Evolutionary conservation across 2,797 vertebrate species (phyloP).

Genomic region (Chelon labrosus): DNA sequence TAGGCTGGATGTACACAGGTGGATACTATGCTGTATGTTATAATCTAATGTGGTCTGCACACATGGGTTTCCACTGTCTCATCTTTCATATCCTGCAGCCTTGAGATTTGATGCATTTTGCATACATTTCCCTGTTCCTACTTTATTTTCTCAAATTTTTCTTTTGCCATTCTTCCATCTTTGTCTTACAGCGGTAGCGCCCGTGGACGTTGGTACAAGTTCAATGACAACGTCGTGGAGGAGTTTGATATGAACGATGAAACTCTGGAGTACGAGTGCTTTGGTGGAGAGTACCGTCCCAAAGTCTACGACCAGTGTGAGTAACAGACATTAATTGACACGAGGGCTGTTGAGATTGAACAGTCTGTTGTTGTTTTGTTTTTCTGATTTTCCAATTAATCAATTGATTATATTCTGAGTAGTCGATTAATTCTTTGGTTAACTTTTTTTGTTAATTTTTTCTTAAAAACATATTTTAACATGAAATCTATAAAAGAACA

Average conservation of each 20-base stretch:
- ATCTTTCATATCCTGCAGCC: not conserved
- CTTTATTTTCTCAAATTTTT: not conserved
- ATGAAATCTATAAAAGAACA: too few species aligned
- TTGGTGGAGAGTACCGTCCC: constrained; percentile 97
- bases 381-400: too few species aligned
- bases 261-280: constrained; percentile 97
- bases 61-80: too few species aligned
- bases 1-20: not conserved
- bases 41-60: not conserved
- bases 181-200: constrained; percentile 86
- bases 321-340: constrained; percentile 39
- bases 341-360: too few species aligned
- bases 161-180: not conserved
- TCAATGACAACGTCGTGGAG: constrained; percentile 97
- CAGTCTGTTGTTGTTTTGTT: too few species aligned
- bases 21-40: not conserved
- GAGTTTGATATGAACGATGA: constrained; percentile 98
- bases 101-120: not conserved
- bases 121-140: too few species aligned
- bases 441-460: too few species aligned
- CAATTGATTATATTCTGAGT: too few species aligned
- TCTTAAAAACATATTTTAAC: too few species aligned
- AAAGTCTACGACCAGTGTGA: constrained; percentile 99
- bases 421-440: too few species aligned
- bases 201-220: constrained; percentile 97